Evolutionary conservation across 35 echinoderm and acorn worm genomes (phyloP).

Genomic region (Stichopus chloronotus): DNA sequence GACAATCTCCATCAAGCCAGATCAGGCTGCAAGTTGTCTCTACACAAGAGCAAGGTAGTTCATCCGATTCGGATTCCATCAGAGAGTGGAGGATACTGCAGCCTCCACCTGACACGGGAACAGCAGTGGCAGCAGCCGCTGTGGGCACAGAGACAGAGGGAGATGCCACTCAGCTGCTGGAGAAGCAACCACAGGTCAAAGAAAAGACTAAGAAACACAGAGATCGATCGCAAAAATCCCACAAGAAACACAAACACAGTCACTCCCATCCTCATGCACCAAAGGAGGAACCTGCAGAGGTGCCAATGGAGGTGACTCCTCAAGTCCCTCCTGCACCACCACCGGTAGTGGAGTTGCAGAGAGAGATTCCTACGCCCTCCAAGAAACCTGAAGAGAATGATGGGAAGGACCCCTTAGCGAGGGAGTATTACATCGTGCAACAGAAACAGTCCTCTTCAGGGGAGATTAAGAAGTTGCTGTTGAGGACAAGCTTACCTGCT

Average conservation of each 20-base stretch:
- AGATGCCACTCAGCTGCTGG: neutral
- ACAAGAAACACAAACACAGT: constrained; percentile 79
- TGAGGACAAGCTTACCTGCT: constrained; percentile 59
- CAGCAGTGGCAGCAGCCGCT: neutral
- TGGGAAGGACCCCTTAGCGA: constrained; percentile 44
- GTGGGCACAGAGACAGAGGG: neutral
- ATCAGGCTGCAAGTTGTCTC: constrained; percentile 56
- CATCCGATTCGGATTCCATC: constrained; percentile 43
- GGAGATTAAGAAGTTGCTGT: constrained; percentile 85
- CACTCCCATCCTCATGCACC: constrained; percentile 69
- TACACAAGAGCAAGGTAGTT: constrained; percentile 12
- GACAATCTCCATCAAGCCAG: constrained; percentile 48
- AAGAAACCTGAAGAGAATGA: constrained; percentile 58
- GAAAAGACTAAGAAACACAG: constrained; percentile 74
- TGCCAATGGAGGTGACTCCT: neutral
- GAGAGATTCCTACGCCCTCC: constrained; percentile 23
- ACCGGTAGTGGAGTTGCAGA: constrained; percentile 4
- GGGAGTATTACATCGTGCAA: constrained; percentile 92
- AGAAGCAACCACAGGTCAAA: constrained; percentile 59
- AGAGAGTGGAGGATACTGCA: constrained; percentile 40
- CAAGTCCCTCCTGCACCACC: neutral
- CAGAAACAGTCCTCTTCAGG: constrained; percentile 81
- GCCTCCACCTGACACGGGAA: neutral
- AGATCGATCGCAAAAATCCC: constrained; percentile 83
- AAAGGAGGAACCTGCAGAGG: constrained; percentile 67